Evolutionary conservation across 2,113 vertebrate species (phyloP), one percentile per base, ranked within the genome.

Genomic region (Aphelocoma coerulescens): DNA sequence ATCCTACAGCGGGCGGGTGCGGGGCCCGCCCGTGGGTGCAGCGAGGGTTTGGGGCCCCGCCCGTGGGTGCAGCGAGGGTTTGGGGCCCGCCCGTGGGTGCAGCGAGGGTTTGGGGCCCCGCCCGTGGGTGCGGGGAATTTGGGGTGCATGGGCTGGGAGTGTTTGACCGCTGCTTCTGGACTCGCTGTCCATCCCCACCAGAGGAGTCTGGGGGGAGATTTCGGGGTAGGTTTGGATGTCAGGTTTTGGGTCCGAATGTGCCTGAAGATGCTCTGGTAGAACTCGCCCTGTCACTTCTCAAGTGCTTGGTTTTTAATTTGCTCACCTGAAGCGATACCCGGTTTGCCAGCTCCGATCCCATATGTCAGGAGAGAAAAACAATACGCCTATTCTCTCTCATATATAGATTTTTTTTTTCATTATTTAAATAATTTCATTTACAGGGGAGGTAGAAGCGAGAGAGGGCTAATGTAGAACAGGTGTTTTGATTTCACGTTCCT

Each of bases 351-450:
- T 76, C 66, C 19, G 68, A 78, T 77, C 55, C 39, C 83, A 30
- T 10, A 6, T 69, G 76, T 78, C 58, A 75, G 37, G 49, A 58
- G 21, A 88, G 89, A 85, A 96, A 95, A 96, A 89, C 93, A 96
- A 73, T 83, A 18, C 0, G 0, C 68, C 63, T 93, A 32, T 88
- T 96, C 62, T 89, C 68, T 49, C 77, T 57, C 16, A 11, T 15
- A 11, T 46, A 9, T 33, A 2, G 35, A 13, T n/a, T 52, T 51
- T 48, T 43, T 43, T 43, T 66, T 26, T 33, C 24, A 10, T 43
- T 49, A 92, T 94, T 91, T 88, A 94, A 96, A 96, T 91, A n/a
- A 92, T 94, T 97, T 94, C 89, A 57, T 96, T 97, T 96, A 92
- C 95, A 85, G 76, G 63, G 65, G 86, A 94, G 94, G 88, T 94